Conservation (phyloP, 2,888 invertebrate genomes). For the Asteroscopus sphinx region DNA sequence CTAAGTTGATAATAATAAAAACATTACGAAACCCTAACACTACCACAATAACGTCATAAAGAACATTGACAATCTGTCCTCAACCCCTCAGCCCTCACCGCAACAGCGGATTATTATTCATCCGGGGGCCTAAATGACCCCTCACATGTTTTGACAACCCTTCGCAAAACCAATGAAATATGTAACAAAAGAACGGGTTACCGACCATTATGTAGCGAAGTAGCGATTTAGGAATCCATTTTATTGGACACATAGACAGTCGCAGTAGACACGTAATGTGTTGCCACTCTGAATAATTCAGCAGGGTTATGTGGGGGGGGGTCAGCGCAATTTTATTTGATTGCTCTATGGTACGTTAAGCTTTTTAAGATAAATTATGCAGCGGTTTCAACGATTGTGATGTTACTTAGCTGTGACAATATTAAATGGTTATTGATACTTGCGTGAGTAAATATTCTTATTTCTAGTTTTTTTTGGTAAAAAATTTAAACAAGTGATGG, state of each 20-base stretch:
- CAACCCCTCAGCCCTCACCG: conserved; percentile 63
- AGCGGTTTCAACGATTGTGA: conserved; percentile 29
- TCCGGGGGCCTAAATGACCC: conserved; percentile 72
- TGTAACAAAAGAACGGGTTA: conserved; percentile 83
- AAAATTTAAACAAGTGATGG: too few relatives aligned
- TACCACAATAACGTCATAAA: conserved; percentile 46
- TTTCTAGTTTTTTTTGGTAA: too few relatives aligned
- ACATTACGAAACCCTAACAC: conserved; percentile 19
- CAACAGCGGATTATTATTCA: conserved; percentile 66
- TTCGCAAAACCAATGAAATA: conserved; percentile 80
- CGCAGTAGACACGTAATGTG: conserved; percentile 67
- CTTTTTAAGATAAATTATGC: conserved; percentile 63
- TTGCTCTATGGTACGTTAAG: conserved; percentile 69
- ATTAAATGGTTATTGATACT: conserved; percentile 36
- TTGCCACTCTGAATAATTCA: conserved; percentile 73
- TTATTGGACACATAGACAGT: conserved; percentile 75
- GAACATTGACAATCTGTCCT: conserved; percentile 53
- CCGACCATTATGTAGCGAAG: conserved; percentile 72
- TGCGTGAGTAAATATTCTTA: too few relatives aligned
- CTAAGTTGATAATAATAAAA: conserved; percentile 38
- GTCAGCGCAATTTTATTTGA: conserved; percentile 68
- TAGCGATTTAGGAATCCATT: conserved; percentile 72
- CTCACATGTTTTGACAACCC: conserved; percentile 73
- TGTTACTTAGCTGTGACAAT: conserved; percentile 42
- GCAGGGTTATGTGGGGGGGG: conserved; percentile 63